Evolutionary conservation across 1,140 invertebrate genomes (phyloP).

Genomic region (Metopolophium dirhodum): DNA sequence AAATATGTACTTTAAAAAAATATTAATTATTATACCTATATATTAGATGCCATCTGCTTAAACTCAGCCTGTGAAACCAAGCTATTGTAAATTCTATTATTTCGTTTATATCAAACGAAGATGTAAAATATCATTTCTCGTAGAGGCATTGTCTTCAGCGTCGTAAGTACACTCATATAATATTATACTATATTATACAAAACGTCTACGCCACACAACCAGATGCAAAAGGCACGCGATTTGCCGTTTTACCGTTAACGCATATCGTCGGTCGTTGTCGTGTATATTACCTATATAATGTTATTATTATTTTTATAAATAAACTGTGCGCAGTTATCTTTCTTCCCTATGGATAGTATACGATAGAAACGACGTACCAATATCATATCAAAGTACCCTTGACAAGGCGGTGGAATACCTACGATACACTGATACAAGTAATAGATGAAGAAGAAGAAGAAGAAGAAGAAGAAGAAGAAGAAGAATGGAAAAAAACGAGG

Average conservation of each 20-base stretch:
- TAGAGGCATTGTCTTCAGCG: not conserved
- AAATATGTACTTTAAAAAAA: no score
- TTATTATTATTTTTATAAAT: not conserved
- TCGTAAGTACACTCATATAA: not conserved
- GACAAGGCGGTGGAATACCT: not conserved
- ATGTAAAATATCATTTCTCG: not conserved
- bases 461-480: not conserved
- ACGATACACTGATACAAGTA: not conserved
- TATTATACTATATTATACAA: no score
- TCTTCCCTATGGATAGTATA: not conserved
- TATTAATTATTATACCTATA: no score
- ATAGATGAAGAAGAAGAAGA: not conserved
- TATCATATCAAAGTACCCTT: not conserved
- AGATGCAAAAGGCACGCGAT: not conserved
- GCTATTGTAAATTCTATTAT: not conserved
- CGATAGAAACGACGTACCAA: not conserved
- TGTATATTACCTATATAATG: not conserved
- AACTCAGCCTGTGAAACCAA: not conserved
- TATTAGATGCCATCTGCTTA: no score
- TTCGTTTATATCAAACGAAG: not conserved
- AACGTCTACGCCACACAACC: not conserved
- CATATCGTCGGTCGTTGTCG: not conserved
- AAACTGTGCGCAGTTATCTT: not conserved
- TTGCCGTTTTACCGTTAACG: conserved; percentile 5
- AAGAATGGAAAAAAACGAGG: not conserved